phyloP scores from a whole-genome alignment of 2,888 invertebrate genomes.

The Yponomeuta sedellus region DNA sequence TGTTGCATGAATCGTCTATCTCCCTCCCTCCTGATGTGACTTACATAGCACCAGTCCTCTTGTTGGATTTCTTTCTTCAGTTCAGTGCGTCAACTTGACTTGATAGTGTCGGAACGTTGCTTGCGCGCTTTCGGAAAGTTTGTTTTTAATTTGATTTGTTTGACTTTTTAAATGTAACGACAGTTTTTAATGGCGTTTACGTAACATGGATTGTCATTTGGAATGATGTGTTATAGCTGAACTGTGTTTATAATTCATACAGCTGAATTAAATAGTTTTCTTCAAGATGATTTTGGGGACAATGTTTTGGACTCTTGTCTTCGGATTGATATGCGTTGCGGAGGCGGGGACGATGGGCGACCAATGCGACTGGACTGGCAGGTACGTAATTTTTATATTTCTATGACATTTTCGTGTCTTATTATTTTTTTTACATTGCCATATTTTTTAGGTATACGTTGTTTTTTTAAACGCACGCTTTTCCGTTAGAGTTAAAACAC shows the following conservation, averaged over 20 bases:
- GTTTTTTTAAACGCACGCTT: background rate
- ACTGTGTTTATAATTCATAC: conserved; percentile 23
- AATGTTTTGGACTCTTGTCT: conserved; percentile 60
- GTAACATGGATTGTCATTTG: conserved; percentile 13
- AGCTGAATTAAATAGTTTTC: conserved; percentile 30
- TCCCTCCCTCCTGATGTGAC: background rate
- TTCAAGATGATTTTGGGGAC: conserved; percentile 45
- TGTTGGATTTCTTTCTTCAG: background rate
- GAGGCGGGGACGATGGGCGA: conserved; percentile 79
- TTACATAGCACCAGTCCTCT: background rate
- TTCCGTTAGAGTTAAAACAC: too few species aligned
- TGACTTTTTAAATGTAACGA: background rate
- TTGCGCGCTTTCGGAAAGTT: background rate
- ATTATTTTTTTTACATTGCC: background rate
- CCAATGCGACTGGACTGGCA: conserved; percentile 83
- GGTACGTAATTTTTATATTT: conserved; percentile 60
- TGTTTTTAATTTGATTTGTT: background rate
- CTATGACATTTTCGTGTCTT: conserved; percentile 36
- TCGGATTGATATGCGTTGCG: conserved; percentile 55
- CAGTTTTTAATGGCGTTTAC: background rate
- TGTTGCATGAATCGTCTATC: background rate
- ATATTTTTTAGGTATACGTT: background rate
- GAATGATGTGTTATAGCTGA: conserved; percentile 41
- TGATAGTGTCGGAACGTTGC: background rate
- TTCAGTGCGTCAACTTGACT: conserved; percentile 13